Evolutionary conservation across 2,113 vertebrate species (phyloP), one percentile per base, ranked within the genome.

Genomic region (Psittacara wagleri): DNA sequence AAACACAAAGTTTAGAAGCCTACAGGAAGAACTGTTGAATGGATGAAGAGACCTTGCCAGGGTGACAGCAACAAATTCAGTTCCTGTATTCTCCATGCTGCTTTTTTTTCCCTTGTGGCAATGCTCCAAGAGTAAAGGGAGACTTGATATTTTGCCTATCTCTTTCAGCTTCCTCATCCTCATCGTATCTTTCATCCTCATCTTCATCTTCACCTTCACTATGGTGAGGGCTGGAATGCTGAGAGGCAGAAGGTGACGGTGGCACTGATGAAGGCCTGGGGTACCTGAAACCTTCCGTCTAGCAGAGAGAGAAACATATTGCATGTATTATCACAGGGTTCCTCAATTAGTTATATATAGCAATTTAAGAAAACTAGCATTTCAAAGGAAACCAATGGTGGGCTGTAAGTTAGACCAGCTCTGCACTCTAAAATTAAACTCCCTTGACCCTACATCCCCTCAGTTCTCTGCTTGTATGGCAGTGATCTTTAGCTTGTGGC

Each of bases 141-240:
- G 98, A 94, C 97, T 99, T 99, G 86, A 99, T 99, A 92, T 99
- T 99, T 91, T 98, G 92, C 46, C 99, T 97, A 64, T 99, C 99
- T 96, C 98, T 98, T 96, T 99, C 98, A 0, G 99, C 99, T 88
- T 99, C 99, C 94, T 99, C 98, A 3, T 99, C 99, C 95, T 99
- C 99, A 5, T 99, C 97, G 0, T 99, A 99, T 37, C 98, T 95
- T 85, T 99, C 99, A 2, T 98, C 97, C 12, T 98, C 98, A 3
- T 98, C 97, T 15, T 97, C 98, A 2, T 96, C 96, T 83, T 99
- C 98, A 0, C 73, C 98, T 17, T 99, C 98, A 1, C 99, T 99
- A 92, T 99, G 98, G 70, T 98, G 98, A 13, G 99, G 99, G 61
- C 98, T 99, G 92, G 99, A 99, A 96, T 97, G 98, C 95, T 99